Conservation (phyloP, 2,113 vertebrate species). For the Notiomystis cincta region DNA sequence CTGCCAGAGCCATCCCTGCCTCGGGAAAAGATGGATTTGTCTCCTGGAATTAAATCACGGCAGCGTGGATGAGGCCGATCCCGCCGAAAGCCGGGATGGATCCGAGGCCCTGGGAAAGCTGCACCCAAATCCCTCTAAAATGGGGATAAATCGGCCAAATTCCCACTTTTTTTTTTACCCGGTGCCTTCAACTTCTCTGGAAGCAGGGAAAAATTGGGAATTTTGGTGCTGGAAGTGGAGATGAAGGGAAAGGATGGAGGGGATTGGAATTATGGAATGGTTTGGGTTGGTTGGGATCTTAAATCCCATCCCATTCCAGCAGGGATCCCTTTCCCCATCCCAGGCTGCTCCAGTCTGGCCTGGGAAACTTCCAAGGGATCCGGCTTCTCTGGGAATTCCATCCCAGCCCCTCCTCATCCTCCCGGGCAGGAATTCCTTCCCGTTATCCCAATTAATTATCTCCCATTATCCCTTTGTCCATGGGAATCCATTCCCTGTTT, state of each 20-base stretch:
- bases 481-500: neutral
- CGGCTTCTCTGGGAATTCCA: neutral
- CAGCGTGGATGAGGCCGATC: neutral
- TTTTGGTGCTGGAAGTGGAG: neutral
- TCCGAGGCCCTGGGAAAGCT: neutral
- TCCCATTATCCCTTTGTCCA: neutral
- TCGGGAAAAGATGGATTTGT: neutral
- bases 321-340: neutral
- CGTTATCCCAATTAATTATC: neutral
- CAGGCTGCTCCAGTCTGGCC: neutral
- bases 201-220: neutral
- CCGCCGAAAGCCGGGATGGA: neutral
- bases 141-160: neutral
- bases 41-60: neutral
- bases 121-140: accelerated
- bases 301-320: neutral
- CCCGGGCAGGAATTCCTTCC: neutral
- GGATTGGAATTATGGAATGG: neutral
- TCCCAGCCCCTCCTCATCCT: neutral
- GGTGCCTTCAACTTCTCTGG: accelerated
- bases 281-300: neutral
- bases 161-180: accelerated
- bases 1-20: neutral
- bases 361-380: neutral
- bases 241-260: neutral